phyloP scores from a whole-genome alignment of 1,140 invertebrate genomes.

The Ericerus pela region DNA sequence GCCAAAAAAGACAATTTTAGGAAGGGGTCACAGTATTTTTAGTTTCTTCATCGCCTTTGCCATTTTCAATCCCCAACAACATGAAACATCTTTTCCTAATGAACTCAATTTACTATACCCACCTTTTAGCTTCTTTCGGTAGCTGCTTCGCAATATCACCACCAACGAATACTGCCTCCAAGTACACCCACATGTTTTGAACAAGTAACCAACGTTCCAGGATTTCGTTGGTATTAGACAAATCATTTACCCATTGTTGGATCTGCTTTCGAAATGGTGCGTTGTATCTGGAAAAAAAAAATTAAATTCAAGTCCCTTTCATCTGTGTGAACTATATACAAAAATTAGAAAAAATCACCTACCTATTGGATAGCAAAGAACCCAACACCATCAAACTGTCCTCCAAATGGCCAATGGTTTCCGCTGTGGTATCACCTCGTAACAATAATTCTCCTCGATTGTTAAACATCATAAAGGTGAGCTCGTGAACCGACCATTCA shows the following conservation, averaged over 20 bases:
- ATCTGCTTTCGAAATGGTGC: slow-evolving; percentile 93
- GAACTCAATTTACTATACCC: background rate
- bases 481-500: slow-evolving; percentile 84
- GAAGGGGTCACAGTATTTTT: too few relatives aligned
- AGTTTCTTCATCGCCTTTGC: too few relatives aligned
- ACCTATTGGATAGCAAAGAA: slow-evolving; percentile 79
- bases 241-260: slow-evolving; percentile 84
- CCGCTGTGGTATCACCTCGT: slow-evolving; percentile 83
- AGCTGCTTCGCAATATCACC: slow-evolving; percentile 96
- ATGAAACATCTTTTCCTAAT: too few relatives aligned
- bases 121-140: slow-evolving; percentile 79
- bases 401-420: slow-evolving; percentile 85
- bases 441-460: slow-evolving; percentile 83
- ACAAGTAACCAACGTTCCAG: slow-evolving; percentile 90
- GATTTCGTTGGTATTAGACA: slow-evolving; percentile 93
- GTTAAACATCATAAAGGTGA: slow-evolving; percentile 90
- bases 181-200: slow-evolving; percentile 96
- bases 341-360: slow-evolving; percentile 13
- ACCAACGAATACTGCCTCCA: slow-evolving; percentile 95
- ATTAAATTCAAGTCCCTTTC: background rate
- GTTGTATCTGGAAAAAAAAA: slow-evolving; percentile 57
- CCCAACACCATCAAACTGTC: slow-evolving; percentile 92
- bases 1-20: too few relatives aligned
- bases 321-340: background rate
- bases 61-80: too few relatives aligned